Evolutionary conservation across 2,797 vertebrate species (phyloP).

Genomic region (Coendou prehensilis): DNA sequence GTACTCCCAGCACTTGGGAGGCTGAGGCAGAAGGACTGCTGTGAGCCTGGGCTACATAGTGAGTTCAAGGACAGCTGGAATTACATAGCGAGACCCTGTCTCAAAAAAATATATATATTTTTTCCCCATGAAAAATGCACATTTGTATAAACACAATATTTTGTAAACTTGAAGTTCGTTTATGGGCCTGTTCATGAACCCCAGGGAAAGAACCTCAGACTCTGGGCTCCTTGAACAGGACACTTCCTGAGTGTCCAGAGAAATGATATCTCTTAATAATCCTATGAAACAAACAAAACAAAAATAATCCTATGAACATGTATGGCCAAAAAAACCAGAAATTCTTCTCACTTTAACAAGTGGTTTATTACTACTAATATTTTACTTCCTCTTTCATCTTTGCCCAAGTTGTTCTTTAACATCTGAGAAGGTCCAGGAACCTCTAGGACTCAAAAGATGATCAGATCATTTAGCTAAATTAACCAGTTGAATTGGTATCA

Average conservation of each 20-base stretch:
- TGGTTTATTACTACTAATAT: neutral
- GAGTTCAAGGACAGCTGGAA: neutral
- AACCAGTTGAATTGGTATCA: neutral
- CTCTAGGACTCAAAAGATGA: neutral
- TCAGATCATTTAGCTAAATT: neutral
- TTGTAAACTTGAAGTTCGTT: neutral
- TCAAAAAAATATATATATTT: too few relatives aligned
- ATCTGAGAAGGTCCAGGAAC: neutral
- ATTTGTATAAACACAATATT: neutral
- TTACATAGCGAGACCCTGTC: neutral
- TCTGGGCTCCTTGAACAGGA: neutral
- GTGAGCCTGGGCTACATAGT: neutral
- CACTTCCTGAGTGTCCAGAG: neutral
- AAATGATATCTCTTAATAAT: neutral
- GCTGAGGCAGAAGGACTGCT: neutral
- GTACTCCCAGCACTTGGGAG: neutral
- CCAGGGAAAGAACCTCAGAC: neutral
- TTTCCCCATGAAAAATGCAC: neutral
- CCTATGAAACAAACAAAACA: neutral
- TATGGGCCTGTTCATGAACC: neutral
- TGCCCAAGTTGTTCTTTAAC: constrained; percentile 17
- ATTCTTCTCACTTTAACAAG: constrained; percentile 1
- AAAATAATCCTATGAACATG: neutral
- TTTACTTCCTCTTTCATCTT: constrained; percentile 59
- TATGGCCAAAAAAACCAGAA: neutral